Evolutionary conservation across 2,888 invertebrate species (phyloP), one percentile per base, ranked within the genome.

Genomic region (Sesamia inferens): DNA sequence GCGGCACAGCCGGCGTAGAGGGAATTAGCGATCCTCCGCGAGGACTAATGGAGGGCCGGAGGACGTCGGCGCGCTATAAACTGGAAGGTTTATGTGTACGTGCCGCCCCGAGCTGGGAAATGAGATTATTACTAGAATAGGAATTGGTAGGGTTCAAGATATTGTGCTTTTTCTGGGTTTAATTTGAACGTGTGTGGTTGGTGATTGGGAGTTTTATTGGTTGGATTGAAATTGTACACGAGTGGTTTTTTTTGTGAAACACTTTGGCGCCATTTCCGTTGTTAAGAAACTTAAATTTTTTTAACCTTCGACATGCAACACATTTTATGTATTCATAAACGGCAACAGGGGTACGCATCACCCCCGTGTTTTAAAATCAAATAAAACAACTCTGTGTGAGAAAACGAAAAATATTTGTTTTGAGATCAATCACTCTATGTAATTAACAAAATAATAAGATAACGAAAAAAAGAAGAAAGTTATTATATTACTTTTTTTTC

Each of bases 21-120:
- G 85, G 87, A 85, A 86, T 86, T 87, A 86, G 86, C 77, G 77
- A 85, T 79, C 84, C 85, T 77, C 79, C 76, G 78, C 68, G 84
- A 86, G 81, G 84, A 81, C 87, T 85, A 78, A 78, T 78, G 77
- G 84, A 80, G 85, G 86, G 75, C 76, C 75, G 74, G 80, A 80
- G 77, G 82, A 82, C 79, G 74, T 79, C 77, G 76, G 70, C 80
- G 68, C 55, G 85, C 79, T 70, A 78, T 85, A 85, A 85, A 85
- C 73, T 79, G 70, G 72, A 73, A 75, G 76, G 81, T 86, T 86
- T 86, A 85, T 76, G 74, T 66, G 62, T 76, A 83, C 79, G 83
- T 86, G 87, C 77, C 74, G 71, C 72, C 74, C 74, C 72, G 62
- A 55, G 66, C 68, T 62, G 67, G 75, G 72, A 64, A 75, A 76